A percentile compares a stretch with the other conserved stretches of the same genome.
Conservation (phyloP, 2,797 vertebrate species). For the Ctenopoma multispine region DNA sequence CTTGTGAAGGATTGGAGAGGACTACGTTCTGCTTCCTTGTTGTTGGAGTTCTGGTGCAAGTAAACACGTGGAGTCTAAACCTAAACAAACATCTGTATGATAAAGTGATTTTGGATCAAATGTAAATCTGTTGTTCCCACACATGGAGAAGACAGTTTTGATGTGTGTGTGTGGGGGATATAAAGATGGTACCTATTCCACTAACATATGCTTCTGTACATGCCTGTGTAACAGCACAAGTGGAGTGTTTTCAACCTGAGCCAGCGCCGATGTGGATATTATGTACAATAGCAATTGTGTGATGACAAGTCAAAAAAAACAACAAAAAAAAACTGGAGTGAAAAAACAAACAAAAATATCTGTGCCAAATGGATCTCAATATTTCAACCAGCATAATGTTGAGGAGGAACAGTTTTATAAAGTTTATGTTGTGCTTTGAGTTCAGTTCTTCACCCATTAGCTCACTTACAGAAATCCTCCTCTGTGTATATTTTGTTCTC, state of each 20-base stretch:
- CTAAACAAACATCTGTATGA: constrained; percentile 8
- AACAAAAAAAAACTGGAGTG: constrained; percentile 54
- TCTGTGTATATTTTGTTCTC: constrained; percentile 9
- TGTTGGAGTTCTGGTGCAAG: constrained; percentile 25
- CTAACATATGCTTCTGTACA: constrained; percentile 12
- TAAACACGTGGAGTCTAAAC: constrained; percentile 36
- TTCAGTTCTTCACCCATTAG: constrained; percentile 24
- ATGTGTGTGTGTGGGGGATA: constrained; percentile 7
- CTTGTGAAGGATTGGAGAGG: constrained; percentile 31
- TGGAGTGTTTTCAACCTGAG: constrained; percentile 49
- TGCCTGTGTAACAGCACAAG: constrained; percentile 12
- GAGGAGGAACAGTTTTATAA: constrained; percentile 49
- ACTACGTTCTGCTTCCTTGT: constrained; percentile 38
- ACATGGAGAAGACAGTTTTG: not conserved
- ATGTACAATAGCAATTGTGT: constrained; percentile 71
- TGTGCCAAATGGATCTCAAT: constrained; percentile 77
- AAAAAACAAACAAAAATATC: constrained; percentile 47
- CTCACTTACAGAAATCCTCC: constrained; percentile 28
- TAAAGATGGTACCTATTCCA: constrained; percentile 13
- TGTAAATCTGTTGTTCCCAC: constrained; percentile 21
- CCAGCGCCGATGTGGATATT: constrained; percentile 59
- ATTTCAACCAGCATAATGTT: constrained; percentile 66
- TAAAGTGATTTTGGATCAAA: constrained; percentile 27
- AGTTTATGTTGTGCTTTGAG: constrained; percentile 40
- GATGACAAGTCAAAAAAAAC: constrained; percentile 48